Evolutionary conservation across 2,797 vertebrate species (phyloP), one percentile per base, ranked within the genome.

Genomic region (Crypturellus tataupa): DNA sequence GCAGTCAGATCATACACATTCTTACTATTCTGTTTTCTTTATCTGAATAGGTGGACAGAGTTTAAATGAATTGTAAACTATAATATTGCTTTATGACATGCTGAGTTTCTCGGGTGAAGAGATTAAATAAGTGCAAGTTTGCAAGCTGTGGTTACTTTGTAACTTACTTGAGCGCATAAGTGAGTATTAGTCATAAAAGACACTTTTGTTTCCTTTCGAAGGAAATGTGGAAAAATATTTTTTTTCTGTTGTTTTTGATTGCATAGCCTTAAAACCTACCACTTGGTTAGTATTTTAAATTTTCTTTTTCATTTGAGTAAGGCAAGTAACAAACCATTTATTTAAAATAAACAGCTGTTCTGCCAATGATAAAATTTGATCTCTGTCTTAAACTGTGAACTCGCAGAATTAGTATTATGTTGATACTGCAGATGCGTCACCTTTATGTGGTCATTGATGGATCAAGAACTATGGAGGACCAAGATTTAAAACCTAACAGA

Each of bases 401-500:
- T 19, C 80, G 51, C 70, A 47, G 47, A 71, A n/a, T 39, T 83
- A 53, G 42, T 23, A 92, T 85, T 93, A 3, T 79, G 65, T 42
- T 93, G 33, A 62, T 93, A 95, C 64, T 93, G 12, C 95, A 99
- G 99, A 99, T 99, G 99, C 99, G 99, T 71, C 99, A 99, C 90
- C 98, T 99, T 64, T 99, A 98, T 9, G 98, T 99, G 95, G 98
- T 99, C 78, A 95, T 99, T 35, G 99, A 99, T 96, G 98, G 98
- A 86, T 99, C 99, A n/a, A 98, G 99, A 97, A 99, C 98, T 46
- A 99, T 99, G 99, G 99, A 99, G 83, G 99, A 99, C 96, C 99
- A 99, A 64, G 99, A 99, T 95, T 95, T 99, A 96, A 99, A 99
- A 95, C 99, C 99, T 0, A 99, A 98, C 92, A 98, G 99, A 70